Evolutionary conservation across 2,888 invertebrate species (phyloP).

Genomic region (Teleogryllus oceanicus): DNA sequence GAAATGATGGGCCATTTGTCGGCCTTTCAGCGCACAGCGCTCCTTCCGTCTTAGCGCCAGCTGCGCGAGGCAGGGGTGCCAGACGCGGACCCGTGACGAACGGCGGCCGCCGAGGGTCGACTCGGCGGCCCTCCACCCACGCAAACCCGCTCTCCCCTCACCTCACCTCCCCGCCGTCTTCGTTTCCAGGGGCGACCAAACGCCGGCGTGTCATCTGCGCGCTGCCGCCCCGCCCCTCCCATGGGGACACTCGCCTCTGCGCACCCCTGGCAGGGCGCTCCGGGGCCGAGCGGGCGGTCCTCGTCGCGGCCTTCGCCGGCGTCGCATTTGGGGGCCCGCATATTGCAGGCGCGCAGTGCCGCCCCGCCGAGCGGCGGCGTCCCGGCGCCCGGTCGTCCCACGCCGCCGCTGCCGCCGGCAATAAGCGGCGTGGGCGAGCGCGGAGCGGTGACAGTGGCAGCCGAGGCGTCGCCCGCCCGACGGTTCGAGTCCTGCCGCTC

Average conservation of each 20-base stretch:
- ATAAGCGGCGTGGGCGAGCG: too few relatives aligned
- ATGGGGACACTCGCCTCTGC: not conserved
- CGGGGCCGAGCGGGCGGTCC: too few relatives aligned
- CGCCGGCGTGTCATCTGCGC: not conserved
- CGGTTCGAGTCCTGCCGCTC: conserved; percentile 1
- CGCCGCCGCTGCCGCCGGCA: too few relatives aligned
- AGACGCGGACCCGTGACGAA: not conserved
- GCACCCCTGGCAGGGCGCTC: not conserved
- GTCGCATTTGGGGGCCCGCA: not conserved
- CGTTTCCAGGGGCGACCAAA: too few relatives aligned
- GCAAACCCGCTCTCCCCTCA: not conserved
- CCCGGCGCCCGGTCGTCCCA: too few relatives aligned
- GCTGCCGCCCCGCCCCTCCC: not conserved
- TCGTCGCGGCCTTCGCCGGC: not conserved
- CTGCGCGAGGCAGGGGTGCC: not conserved
- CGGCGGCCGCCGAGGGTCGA: not conserved
- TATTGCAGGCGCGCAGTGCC: not conserved
- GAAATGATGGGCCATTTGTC: conserved; percentile 18
- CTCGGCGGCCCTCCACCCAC: not conserved
- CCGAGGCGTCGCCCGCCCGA: not conserved
- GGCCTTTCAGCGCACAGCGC: not conserved
- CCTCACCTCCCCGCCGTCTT: not conserved
- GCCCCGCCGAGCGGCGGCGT: not conserved
- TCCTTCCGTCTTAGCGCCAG: conserved; percentile 18
- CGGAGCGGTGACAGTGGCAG: not conserved